Percentiles rank a stretch among this genome's conserved stretches.
Evolutionary conservation across 2,888 invertebrate genomes (phyloP).

Genomic region (Lasioglossum figueresi): DNA sequence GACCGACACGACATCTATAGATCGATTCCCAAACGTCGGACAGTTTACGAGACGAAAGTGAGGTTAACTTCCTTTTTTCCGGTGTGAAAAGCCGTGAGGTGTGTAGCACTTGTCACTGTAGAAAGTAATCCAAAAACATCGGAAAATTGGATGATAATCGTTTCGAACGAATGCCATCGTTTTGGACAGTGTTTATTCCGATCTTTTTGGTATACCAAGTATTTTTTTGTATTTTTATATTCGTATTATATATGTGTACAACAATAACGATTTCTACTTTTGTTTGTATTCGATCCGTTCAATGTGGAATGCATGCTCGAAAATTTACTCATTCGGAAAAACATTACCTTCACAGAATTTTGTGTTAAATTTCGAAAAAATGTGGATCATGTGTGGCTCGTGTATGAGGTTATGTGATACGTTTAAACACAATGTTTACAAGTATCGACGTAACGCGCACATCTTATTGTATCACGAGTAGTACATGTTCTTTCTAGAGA

Average conservation of each 20-base stretch:
- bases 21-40: not conserved
- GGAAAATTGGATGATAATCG: conserved; percentile 63
- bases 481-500: not conserved
- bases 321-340: not conserved
- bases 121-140: conserved; percentile 79
- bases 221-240: conserved; percentile 37
- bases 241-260: conserved; percentile 1
- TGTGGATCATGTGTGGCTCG: not conserved
- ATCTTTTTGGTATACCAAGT: conserved; percentile 27
- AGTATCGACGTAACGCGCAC: not conserved
- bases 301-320: conserved; percentile 13
- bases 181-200: conserved; percentile 37
- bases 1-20: conserved; percentile 45
- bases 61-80: conserved; percentile 78
- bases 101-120: conserved; percentile 67
- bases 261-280: conserved; percentile 20
- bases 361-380: not conserved
- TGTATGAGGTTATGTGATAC: conserved; percentile 53
- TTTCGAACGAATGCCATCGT: conserved; percentile 10
- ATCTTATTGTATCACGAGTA: not conserved
- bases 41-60: conserved; percentile 43
- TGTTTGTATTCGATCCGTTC: conserved; percentile 13
- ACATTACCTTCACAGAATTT: conserved; percentile 18
- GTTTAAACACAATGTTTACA: conserved; percentile 55
- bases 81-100: conserved; percentile 78